These are phyloP conservation scores for Aegypius monachus DNA, from an alignment of 2,113 vertebrate species.

Conservation along the genomic window DNA sequence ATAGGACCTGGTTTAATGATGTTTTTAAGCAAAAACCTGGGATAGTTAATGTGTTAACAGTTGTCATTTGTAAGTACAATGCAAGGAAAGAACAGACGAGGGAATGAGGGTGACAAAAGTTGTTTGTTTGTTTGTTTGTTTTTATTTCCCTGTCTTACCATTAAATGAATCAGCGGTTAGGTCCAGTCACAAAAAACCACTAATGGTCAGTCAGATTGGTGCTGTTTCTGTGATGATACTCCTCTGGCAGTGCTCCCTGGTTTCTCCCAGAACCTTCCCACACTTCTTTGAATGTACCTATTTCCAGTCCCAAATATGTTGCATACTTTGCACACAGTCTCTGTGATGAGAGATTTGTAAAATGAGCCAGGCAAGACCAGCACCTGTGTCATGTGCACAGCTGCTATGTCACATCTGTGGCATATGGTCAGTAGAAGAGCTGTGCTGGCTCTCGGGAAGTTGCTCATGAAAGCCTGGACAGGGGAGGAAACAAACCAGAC, in stretches of 20 bases:
- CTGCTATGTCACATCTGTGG: accelerated
- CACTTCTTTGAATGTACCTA: neutral
- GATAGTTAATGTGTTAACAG: neutral
- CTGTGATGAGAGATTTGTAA: neutral
- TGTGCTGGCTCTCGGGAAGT: neutral
- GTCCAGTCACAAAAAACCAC: neutral
- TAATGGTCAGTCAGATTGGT: neutral
- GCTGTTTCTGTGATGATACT: neutral
- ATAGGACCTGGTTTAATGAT: neutral
- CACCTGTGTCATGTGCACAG: accelerated
- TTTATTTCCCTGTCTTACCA: neutral
- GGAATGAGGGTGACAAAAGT: neutral
- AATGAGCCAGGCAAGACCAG: neutral
- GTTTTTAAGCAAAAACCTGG: neutral
- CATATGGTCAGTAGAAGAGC: accelerated
- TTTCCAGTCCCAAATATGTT: neutral
- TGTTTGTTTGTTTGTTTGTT: neutral
- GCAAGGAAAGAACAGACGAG: neutral
- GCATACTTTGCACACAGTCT: neutral
- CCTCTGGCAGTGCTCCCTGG: neutral
- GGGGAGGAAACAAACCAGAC: neutral
- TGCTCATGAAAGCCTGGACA: neutral
- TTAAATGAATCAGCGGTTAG: slow-evolving; percentile 9
- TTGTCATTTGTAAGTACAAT: neutral
- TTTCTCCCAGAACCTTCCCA: neutral